Evolutionary conservation across 1,140 invertebrate species (phyloP), one percentile per base, ranked within the genome.

Genomic region (Bombus difficillimus): DNA sequence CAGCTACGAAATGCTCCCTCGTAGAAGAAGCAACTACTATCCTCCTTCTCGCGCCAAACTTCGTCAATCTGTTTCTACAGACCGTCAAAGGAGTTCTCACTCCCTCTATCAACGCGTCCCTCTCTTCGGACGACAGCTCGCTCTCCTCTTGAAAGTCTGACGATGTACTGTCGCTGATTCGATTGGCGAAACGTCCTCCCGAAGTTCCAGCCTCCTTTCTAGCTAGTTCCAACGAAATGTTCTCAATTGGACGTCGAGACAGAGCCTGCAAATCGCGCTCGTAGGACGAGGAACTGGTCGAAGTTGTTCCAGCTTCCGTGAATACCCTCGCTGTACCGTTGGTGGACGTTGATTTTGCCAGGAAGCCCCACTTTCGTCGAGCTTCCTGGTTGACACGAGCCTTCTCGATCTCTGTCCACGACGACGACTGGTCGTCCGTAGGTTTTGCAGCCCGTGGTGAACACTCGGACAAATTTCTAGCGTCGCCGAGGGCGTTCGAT

Each of bases 131-230:
- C 1, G 92, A 93, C 73, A 93, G 77, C 2, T 93, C 92, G 79
- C 90, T 92, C n/a, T 93, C 92, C n/a, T 93, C 91, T 13, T 89
- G 92, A 32, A 93, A 90, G 8, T 94, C 92, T 1, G 92, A 94
- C 2, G 92, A 93, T 0, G 92, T 78, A 22, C 92, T 93, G n/a
- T 69, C 81, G 68, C 91, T 93, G 39, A 92, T 84, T 13, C 88
- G 62, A 22, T 68, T 74, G 71, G 86, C 41, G 80, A 92, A 91
- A 69, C 77, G 69, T 4, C 39, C 47, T 53, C 5, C 18, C 47
- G 47, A 53, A 53, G 47, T 34, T 22, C 77, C 59, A 69, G 76
- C 25, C 57, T 79, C 88, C 32, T 28, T 85, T 28, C 74, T 68
- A 10, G 32, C 18, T 3, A 86, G 59, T 5, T 78, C 75, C 41